Evolutionary conservation across 1,140 invertebrate genomes (phyloP).

Genomic region (Apis dorsata): DNA sequence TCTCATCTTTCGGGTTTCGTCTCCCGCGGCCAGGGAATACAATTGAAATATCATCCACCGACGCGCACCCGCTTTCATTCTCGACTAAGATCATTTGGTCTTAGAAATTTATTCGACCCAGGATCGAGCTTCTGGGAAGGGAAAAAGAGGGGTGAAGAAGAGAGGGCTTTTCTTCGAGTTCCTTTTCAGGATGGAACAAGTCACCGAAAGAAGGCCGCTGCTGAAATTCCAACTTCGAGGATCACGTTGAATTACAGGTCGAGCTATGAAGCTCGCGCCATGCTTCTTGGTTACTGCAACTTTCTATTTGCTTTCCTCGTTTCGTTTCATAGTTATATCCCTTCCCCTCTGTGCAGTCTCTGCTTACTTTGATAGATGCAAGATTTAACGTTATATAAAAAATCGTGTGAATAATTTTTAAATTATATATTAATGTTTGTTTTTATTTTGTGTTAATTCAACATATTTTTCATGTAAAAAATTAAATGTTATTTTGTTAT

Average conservation of each 20-base stretch:
- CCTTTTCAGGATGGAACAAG: slow-evolving; percentile 7
- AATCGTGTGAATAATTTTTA: background rate
- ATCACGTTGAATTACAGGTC: slow-evolving; percentile 15
- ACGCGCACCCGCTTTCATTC: slow-evolving; percentile 26
- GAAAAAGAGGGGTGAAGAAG: too few species aligned
- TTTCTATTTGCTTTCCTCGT: background rate
- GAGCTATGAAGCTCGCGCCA: background rate
- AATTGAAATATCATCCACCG: slow-evolving; percentile 44
- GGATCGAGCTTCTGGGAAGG: slow-evolving; percentile 8
- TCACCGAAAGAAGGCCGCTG: slow-evolving; percentile 15
- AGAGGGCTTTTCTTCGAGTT: slow-evolving; percentile 26
- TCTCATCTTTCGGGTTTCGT: slow-evolving; percentile 21
- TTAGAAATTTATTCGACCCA: slow-evolving; percentile 41
- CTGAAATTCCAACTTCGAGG: slow-evolving; percentile 25
- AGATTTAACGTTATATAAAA: background rate
- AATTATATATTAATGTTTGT: too few species aligned
- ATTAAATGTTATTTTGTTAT: too few species aligned
- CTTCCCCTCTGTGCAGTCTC: background rate
- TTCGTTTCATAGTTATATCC: background rate
- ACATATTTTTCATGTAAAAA: too few species aligned
- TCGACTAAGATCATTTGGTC: slow-evolving; percentile 39
- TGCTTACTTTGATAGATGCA: background rate
- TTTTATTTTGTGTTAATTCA: background rate
- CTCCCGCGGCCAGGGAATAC: slow-evolving; percentile 28
- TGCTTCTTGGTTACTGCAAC: background rate